Evolutionary conservation across 1,140 invertebrate species (phyloP).

Genomic region (Tetragonula clypearis): DNA sequence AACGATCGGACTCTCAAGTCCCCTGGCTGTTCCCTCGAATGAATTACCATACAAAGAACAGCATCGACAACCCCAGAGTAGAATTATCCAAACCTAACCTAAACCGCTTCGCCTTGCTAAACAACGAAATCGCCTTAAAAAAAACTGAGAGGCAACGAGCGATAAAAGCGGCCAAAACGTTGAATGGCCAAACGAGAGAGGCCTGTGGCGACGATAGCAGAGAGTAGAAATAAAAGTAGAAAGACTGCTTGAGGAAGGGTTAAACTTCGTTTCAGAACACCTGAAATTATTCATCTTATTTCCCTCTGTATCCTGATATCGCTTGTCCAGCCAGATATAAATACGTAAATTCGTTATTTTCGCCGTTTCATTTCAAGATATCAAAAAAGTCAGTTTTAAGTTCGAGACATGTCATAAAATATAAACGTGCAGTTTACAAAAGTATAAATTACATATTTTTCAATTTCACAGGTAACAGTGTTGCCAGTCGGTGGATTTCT

Average conservation of each 20-base stretch:
- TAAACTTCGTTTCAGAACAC: no score
- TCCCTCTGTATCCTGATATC: no score
- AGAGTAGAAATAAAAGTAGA: not conserved
- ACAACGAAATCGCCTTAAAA: not conserved
- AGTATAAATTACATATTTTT: no score
- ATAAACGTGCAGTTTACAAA: no score
- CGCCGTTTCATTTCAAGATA: no score
- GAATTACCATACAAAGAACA: conserved; percentile 43
- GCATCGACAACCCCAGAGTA: not conserved
- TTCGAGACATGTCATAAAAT: no score
- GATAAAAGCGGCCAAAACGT: not conserved
- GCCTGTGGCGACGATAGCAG: not conserved
- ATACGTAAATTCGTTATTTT: no score
- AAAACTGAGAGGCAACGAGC: not conserved
- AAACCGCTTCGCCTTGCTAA: not conserved
- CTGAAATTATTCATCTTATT: no score
- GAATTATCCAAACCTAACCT: conserved; percentile 10
- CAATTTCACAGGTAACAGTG: no score
- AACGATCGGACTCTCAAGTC: not conserved
- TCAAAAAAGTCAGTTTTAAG: no score
- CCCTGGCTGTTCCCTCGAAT: conserved; percentile 1
- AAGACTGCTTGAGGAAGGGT: not conserved
- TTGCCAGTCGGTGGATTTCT: no score
- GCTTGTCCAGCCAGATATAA: no score
- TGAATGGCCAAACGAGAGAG: not conserved